Evolutionary conservation across 2,888 invertebrate species (phyloP), one percentile per base, ranked within the genome.

Genomic region (Idaea dimidiata): DNA sequence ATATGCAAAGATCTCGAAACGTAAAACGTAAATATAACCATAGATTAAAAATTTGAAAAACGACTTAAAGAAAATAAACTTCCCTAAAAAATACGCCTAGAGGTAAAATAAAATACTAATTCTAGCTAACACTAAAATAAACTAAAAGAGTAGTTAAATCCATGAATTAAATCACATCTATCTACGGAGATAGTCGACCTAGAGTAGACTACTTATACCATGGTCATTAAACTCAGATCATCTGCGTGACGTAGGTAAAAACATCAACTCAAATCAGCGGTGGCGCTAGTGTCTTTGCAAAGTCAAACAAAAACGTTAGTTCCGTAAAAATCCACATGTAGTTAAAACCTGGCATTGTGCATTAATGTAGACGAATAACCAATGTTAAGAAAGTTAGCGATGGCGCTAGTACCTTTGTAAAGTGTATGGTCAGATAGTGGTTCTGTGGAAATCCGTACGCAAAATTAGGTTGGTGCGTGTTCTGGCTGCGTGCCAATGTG

Each of bases 181-280:
- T 43, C 10, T 8, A 43, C 43, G 43, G 43, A 43, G 43, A 43
- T 33, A 33, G 33, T 33, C 14, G 24, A 24, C 24, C 24, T 24
- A 24, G 24, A 24, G 14, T 43, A 43, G 43, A 43, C 43, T 43
- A 14, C 5, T 43, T 43, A 43, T 43, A 43, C 14, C 43, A 6
- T 43, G 43, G 43, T 43, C 43, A 43, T 43, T 43, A 43, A 43
- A 43, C 43, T 43, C 43, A 43, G 43, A 43, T 43, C 43, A 43
- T 43, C 14, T 10, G 43, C 14, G 43, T 43, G 43, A 43, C 43
- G 43, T 43, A 43, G 43, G 43, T 43, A 10, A 43, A 43, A 43
- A 43, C 43, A 43, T 43, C 43, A 43, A 43, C 43, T 14, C 8
- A 43, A 43, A 10, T 43, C 43, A 43, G 43, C 43, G 43, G 43